Evolutionary conservation across 1,140 invertebrate species (phyloP), one percentile per base, ranked within the genome.

Genomic region (Venustaconcha ellipsiformis): DNA sequence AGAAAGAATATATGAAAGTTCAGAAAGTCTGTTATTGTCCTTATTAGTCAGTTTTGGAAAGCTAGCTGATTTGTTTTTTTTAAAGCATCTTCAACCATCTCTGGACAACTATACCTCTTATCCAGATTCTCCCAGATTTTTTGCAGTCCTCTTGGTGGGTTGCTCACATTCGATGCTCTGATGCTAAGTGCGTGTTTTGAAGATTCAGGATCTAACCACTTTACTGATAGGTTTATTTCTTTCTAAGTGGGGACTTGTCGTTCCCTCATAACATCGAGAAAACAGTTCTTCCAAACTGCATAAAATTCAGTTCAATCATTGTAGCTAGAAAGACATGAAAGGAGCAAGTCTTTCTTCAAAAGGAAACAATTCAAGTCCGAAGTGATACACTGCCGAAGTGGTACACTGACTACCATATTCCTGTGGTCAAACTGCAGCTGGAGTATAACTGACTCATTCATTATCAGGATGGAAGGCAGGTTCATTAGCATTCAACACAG

Each of bases 91-190:
- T 67, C 75, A 12, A 80, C 64, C 12, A 70, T 48, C 55, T 80
- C 79, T 20, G 79, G 72, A 5, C 56, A 15, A 4, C 71, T 67
- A 59, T 78, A 80, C 26, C 79, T 55, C 13, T 74, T 59, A 57
- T 80, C 73, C 11, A 79, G 55, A 37, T 72, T 63, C 37, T 76
- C 48, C 78, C 78, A 79, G n/a, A 73, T 76, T 48, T n/a, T 67
- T 20, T 23, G 18, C 6, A 78, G 12, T 20, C 17, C 77, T 67
- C 8, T 2, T n/a, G 20, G 11, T 6, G 59, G 57, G 55, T 78
- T n/a, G 56, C 65, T 11, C 62, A 20, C 14, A 20, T 75, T 75
- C 2, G 72, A 56, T 13, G 56, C 23, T 57, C 78, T 23, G 14
- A 80, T 15, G 26, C 74, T 80, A 11, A 56, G 17, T 58, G 79